These are phyloP conservation scores for Eupithecia subumbrata DNA, from an alignment of 2,888 invertebrate genomes.

Conservation along the genomic window DNA sequence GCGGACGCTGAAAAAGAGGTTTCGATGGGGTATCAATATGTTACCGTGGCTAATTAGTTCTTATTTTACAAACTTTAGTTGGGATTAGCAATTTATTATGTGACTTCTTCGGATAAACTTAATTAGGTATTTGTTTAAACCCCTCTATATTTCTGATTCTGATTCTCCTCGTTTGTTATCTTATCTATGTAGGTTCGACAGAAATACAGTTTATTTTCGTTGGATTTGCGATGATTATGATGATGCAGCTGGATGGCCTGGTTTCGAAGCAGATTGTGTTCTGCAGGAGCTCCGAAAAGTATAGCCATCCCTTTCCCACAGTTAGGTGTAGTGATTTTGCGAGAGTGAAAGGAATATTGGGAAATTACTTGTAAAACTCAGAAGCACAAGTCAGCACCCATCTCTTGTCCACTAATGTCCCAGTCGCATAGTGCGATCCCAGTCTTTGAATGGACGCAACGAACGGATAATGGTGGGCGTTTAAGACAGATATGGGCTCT, in stretches of 20 bases:
- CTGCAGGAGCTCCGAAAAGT: not conserved
- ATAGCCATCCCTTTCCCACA: constrained; percentile 24
- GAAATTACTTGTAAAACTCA: constrained; percentile 67
- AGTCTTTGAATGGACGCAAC: constrained; percentile 70
- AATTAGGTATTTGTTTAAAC: not conserved
- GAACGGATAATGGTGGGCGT: constrained; percentile 60
- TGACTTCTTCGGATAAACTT: not conserved
- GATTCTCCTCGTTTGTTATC: not conserved
- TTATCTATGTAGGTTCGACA: not conserved
- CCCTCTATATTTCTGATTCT: no score
- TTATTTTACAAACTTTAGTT: not conserved
- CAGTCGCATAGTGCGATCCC: constrained; percentile 69
- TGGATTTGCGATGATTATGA: not conserved
- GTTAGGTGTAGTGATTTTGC: not conserved
- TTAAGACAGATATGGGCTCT: constrained; percentile 41
- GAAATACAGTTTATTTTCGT: not conserved
- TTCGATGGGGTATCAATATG: not conserved
- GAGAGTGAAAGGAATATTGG: constrained; percentile 23
- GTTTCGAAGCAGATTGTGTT: not conserved
- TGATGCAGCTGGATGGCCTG: constrained; percentile 5
- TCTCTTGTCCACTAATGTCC: constrained; percentile 63
- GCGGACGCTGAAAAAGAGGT: constrained; percentile 59
- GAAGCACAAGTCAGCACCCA: constrained; percentile 71
- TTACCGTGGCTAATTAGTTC: not conserved
- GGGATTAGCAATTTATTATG: not conserved